phyloP scores from a whole-genome alignment of 1,140 invertebrate genomes.

The Asbolus verrucosus region DNA sequence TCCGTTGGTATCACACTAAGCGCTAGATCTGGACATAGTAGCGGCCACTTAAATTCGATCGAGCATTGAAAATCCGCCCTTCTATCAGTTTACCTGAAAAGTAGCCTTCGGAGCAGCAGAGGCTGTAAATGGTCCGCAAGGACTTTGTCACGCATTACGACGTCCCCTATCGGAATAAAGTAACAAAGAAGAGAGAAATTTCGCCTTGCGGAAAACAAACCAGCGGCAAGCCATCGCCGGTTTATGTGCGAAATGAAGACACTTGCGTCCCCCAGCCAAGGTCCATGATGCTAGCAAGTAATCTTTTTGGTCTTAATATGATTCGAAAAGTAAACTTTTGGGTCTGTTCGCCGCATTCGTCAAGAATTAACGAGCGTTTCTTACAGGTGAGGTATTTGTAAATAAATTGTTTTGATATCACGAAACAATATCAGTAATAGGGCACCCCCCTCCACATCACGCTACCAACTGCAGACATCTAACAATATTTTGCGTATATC shows the following conservation, averaged over 20 bases:
- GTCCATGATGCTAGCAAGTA: slow-evolving; percentile 11
- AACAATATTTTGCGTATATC: background rate
- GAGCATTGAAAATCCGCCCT: no score
- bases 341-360: slow-evolving; percentile 16
- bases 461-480: background rate
- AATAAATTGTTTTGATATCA: slow-evolving; percentile 30
- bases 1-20: no score
- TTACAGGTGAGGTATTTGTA: slow-evolving; percentile 26
- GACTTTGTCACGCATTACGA: background rate
- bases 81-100: no score
- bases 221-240: background rate
- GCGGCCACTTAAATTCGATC: background rate
- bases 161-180: background rate
- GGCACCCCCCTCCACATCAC: background rate
- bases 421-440: slow-evolving; percentile 5
- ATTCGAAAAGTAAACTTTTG: background rate
- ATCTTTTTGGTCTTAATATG: background rate
- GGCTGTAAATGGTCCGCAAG: background rate
- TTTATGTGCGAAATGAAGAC: slow-evolving; percentile 17
- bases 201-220: slow-evolving; percentile 6
- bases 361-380: slow-evolving; percentile 24
- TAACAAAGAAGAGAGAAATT: slow-evolving; percentile 8
- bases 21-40: no score
- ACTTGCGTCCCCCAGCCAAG: slow-evolving; percentile 16
- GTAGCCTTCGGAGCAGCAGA: background rate